These are phyloP conservation scores for Myiagra hebetior DNA, from an alignment of 2,113 vertebrate genomes.

Conservation along the genomic window DNA sequence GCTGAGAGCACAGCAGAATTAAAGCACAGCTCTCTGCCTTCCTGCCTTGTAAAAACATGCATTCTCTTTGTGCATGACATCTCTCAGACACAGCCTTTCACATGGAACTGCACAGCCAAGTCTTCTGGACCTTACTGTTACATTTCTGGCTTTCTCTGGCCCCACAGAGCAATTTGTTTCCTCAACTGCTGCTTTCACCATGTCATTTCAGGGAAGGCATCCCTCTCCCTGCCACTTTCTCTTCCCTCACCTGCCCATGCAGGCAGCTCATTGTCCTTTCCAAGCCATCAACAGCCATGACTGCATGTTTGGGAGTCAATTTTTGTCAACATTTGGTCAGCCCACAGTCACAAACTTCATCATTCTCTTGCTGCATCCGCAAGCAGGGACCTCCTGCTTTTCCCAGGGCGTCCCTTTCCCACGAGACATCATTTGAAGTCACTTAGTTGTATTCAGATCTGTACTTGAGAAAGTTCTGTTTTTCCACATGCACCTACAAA, in stretches of 20 bases:
- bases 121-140: background rate
- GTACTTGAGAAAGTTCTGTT: background rate
- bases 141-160: background rate
- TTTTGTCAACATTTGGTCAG: background rate
- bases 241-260: background rate
- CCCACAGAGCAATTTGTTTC: background rate
- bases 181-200: background rate
- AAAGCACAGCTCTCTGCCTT: background rate
- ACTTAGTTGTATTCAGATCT: background rate
- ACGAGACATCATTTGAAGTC: background rate
- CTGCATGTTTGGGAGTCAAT: background rate
- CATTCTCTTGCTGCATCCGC: background rate
- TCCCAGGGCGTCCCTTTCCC: background rate
- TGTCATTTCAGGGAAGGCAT: background rate
- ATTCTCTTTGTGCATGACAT: background rate
- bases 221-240: background rate
- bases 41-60: background rate
- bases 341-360: background rate
- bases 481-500: background rate
- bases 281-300: background rate
- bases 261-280: background rate
- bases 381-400: background rate
- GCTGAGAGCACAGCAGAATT: background rate
- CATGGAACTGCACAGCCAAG: background rate
- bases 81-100: background rate